phyloP scores from a whole-genome alignment of 2,888 invertebrate species.

The Mesopsocus fuscifrons region DNA sequence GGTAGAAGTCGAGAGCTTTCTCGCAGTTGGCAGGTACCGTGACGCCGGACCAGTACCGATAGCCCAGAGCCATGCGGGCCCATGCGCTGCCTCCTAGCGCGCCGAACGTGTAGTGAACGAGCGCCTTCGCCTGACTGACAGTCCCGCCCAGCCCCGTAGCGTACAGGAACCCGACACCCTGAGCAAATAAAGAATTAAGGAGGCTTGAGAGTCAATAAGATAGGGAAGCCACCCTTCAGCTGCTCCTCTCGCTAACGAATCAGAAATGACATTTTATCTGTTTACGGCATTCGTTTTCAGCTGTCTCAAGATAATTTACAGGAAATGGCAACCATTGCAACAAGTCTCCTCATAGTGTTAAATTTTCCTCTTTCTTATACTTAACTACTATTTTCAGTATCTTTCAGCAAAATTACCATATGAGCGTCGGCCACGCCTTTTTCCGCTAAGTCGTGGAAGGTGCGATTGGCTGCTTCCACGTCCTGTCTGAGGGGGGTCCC shows the following conservation, averaged over 20 bases:
- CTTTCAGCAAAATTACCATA: too few relatives aligned
- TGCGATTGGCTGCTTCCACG: conserved; percentile 48
- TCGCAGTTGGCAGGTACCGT: conserved; percentile 81
- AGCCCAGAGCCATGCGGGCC: conserved; percentile 95
- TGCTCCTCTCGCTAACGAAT: too few relatives aligned
- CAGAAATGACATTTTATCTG: too few relatives aligned
- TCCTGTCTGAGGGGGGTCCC: conserved; percentile 66
- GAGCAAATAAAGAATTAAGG: conserved; percentile 17
- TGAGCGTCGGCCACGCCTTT: conserved; percentile 76
- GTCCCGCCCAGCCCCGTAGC: conserved; percentile 73
- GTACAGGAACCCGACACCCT: conserved; percentile 75
- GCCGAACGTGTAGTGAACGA: conserved; percentile 82
- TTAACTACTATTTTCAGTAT: too few relatives aligned
- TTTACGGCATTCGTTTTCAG: conserved; percentile 2
- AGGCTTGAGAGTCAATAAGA: conserved; percentile 10
- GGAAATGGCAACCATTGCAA: too few relatives aligned
- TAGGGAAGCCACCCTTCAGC: too few relatives aligned
- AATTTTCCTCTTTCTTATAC: conserved; percentile 18
- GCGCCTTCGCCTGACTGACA: conserved; percentile 68
- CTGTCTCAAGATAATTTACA: too few relatives aligned
- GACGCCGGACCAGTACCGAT: conserved; percentile 82
- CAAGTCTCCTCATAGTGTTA: too few relatives aligned
- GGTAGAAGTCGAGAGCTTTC: conserved; percentile 75
- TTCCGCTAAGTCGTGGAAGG: conserved; percentile 55
- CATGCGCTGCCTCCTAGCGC: conserved; percentile 79